These are phyloP conservation scores for Mactra quadrangularis DNA, from an alignment of 1,140 invertebrate species.

Conservation along the genomic window DNA sequence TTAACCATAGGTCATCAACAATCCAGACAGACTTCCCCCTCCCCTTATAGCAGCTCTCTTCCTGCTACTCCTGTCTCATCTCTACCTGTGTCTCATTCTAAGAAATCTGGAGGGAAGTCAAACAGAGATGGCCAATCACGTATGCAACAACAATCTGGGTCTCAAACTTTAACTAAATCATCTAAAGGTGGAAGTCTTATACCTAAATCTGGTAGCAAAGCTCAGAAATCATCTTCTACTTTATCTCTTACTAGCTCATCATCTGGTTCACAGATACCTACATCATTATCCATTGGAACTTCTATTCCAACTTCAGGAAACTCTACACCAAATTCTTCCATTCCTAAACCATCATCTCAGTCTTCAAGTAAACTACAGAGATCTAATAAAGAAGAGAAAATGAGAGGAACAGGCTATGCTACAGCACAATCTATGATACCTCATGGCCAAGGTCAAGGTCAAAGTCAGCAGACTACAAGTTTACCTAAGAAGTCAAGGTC, in stretches of 20 bases:
- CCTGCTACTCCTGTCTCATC: constrained; percentile 56
- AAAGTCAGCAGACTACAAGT: constrained; percentile 48
- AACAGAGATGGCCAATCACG: constrained; percentile 47
- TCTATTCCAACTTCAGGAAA: constrained; percentile 62
- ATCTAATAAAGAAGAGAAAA: constrained; percentile 65
- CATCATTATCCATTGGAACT: constrained; percentile 63
- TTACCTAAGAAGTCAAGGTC: constrained; percentile 49
- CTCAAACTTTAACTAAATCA: constrained; percentile 67
- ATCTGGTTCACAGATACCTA: constrained; percentile 69
- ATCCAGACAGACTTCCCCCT: constrained; percentile 53
- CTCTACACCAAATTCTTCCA: constrained; percentile 72
- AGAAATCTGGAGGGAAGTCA: constrained; percentile 63
- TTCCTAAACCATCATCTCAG: constrained; percentile 76
- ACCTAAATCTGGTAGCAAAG: constrained; percentile 65
- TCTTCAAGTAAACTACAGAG: constrained; percentile 64
- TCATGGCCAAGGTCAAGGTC: constrained; percentile 35
- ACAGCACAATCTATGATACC: constrained; percentile 46
- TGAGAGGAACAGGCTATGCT: constrained; percentile 55
- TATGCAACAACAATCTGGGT: constrained; percentile 31
- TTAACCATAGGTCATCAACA: constrained; percentile 64
- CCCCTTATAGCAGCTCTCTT: constrained; percentile 57
- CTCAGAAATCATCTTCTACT: constrained; percentile 69
- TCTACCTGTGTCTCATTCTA: constrained; percentile 56
- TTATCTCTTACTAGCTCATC: constrained; percentile 56
- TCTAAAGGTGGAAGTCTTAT: constrained; percentile 79